Conservation (phyloP, 1,140 invertebrate genomes). For the Dermatophagoides farinae region DNA sequence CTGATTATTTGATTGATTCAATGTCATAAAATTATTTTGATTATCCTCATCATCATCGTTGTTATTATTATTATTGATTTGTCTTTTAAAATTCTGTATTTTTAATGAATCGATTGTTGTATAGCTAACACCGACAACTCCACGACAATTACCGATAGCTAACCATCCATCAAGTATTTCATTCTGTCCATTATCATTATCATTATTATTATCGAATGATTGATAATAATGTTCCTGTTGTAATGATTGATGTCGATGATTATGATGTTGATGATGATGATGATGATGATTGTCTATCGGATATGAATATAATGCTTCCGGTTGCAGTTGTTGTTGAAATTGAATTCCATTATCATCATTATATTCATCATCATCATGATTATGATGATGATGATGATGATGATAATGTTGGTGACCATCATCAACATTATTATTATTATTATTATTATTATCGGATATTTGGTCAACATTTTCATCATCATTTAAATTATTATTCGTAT, state of each 20-base stretch:
- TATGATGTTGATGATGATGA: slow-evolving; percentile 47
- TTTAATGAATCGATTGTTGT: slow-evolving; percentile 55
- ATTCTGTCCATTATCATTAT: background rate
- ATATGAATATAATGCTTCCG: background rate
- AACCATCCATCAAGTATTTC: slow-evolving; percentile 76
- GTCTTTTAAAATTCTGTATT: too few species aligned
- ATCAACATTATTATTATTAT: background rate
- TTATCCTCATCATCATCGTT: background rate
- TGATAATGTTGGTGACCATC: background rate
- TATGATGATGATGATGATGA: background rate
- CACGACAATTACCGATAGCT: slow-evolving; percentile 77
- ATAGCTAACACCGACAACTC: slow-evolving; percentile 85
- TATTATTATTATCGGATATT: background rate
- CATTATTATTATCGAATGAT: background rate
- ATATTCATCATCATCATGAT: too few species aligned
- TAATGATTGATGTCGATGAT: slow-evolving; percentile 16
- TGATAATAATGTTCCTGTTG: slow-evolving; percentile 13
- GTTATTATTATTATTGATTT: background rate
- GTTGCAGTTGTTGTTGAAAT: background rate
- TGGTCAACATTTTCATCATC: too few species aligned
- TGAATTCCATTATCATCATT: background rate
- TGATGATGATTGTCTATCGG: background rate
- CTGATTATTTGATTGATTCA: background rate
- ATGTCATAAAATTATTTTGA: background rate
- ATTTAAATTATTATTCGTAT: too few species aligned